Conservation (phyloP, 1,140 invertebrate genomes). For the Lepidurus arcticus region DNA sequence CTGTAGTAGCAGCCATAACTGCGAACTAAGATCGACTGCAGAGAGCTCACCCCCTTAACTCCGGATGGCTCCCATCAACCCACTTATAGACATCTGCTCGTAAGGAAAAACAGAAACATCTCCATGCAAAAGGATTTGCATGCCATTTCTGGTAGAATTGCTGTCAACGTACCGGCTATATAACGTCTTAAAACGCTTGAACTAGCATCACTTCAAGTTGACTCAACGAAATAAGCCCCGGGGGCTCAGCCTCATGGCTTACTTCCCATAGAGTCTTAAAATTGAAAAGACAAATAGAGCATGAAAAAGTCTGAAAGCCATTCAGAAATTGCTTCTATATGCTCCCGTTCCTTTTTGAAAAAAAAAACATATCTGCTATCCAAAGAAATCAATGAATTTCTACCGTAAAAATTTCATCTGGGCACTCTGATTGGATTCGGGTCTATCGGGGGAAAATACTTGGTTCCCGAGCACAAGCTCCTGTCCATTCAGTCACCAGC, state of each 20-base stretch:
- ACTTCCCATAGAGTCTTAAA: not conserved
- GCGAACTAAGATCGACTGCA: too few species aligned
- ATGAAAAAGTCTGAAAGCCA: not conserved
- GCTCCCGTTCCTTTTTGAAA: not conserved
- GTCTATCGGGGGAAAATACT: not conserved
- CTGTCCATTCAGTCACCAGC: not conserved
- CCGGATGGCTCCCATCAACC: too few species aligned
- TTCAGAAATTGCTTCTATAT: constrained; percentile 6
- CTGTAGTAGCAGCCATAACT: too few species aligned
- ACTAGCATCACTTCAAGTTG: not conserved
- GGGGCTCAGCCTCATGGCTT: not conserved
- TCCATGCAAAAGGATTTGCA: not conserved
- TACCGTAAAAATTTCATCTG: not conserved
- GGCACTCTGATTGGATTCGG: not conserved
- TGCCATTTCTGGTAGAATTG: not conserved
- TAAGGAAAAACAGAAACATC: too few species aligned
- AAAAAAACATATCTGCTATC: not conserved
- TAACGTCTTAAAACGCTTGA: constrained; percentile 8
- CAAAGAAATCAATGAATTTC: constrained; percentile 19
- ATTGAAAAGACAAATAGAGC: constrained; percentile 7
- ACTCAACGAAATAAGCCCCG: constrained; percentile 14
- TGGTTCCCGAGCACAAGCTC: not conserved
- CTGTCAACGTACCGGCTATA: not conserved
- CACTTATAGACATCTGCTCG: too few species aligned
- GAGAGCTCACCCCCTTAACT: too few species aligned